Evolutionary conservation across 2,888 invertebrate genomes (phyloP).

Genomic region (Parasteatoda lunata): DNA sequence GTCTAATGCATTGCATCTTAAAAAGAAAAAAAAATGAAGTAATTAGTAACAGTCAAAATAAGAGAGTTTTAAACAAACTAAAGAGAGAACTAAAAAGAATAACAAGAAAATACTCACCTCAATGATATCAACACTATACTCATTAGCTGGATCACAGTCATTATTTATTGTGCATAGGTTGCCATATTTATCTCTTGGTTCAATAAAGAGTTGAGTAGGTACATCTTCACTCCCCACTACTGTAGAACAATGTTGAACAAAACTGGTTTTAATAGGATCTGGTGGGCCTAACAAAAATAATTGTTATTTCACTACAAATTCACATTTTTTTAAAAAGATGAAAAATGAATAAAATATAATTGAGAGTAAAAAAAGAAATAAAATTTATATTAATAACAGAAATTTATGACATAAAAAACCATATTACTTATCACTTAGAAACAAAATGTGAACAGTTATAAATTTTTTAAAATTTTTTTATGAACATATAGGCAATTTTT

Average conservation of each 20-base stretch:
- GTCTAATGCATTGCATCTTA: too few species aligned
- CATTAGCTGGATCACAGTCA: conserved; percentile 68
- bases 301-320: neutral
- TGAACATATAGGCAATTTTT: too few species aligned
- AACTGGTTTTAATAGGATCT: conserved; percentile 87
- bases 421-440: too few species aligned
- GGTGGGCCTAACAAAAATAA: conserved; percentile 80
- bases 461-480: too few species aligned
- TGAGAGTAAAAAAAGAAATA: too few species aligned
- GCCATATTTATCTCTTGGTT: conserved; percentile 93
- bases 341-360: too few species aligned
- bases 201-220: conserved; percentile 85
- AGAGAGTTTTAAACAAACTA: neutral
- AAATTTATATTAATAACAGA: too few species aligned
- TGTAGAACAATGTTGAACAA: conserved; percentile 87
- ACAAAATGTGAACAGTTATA: too few species aligned
- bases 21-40: too few species aligned
- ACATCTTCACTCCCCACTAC: conserved; percentile 87
- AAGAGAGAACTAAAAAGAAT: too few species aligned
- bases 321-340: neutral
- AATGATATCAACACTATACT: conserved; percentile 68
- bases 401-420: too few species aligned
- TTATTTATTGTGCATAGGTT: conserved; percentile 80
- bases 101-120: conserved; percentile 41
- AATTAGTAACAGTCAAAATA: neutral